Base-by-base conservation (phyloP, 1,140 invertebrate species). In the Drosophila teissieri region DNA sequence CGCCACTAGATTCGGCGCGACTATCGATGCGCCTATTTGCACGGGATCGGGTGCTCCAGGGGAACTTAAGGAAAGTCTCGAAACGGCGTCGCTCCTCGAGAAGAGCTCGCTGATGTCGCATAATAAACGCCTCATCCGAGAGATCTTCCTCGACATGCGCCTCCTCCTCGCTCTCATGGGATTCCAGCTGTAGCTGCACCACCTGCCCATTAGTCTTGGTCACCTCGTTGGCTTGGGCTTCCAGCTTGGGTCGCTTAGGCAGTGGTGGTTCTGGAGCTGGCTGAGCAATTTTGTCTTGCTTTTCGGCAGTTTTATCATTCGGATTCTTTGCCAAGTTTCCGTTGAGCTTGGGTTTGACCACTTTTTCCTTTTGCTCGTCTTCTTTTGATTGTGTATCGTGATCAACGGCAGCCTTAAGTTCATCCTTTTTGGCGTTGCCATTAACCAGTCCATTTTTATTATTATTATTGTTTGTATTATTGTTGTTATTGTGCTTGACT, bases 1-100 rank as follows among this genome's bases (percentile, higher is more conserved):
- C 95, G 17, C 95, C 95, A 85, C 95, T 95, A 7, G 93, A 94
- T 79, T 96, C 95, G 5, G 95, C 95, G 58, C 94, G 93, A 80
- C 95, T 95, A 76, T 96, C 95, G 14, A 93, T 94, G 37, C 95
- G 93, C 78, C 95, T 93, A 91, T 93, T 94, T 0, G 94, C 93
- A 8, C 95, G 92, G 37, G 94, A 93, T 68, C 94, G 93, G 37
- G 93, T 93, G 56, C 93, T 94, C 75, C 93, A 91, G n/a, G 94
- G 94, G 79, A 95, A 93, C 85, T 96, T 95, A 4, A 96, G 92
- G 75, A 95, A 96, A 62, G 94, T 95, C 76, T 95, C 94, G 86
- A 97, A 97, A 53, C 96, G 95, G 81, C 95, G 96, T 55, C 95
- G 95, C 90, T 98, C 97, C 64, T 96, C 95, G n/a, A 94, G 92